Evolutionary conservation across 2,797 vertebrate genomes (phyloP).

Genomic region (Pangasius macronema): DNA sequence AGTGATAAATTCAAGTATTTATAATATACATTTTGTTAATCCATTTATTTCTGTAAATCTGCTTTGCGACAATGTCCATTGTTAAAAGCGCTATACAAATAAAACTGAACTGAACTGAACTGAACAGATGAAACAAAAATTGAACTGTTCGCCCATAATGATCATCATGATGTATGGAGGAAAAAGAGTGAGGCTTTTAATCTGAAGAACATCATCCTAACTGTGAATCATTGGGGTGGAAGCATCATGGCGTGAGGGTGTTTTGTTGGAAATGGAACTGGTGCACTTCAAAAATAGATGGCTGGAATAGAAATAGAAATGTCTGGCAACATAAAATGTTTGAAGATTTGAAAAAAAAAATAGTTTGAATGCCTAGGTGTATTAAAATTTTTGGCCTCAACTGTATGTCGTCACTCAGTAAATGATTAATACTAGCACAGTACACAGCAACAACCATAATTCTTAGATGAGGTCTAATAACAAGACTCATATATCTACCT

Average conservation of each 20-base stretch:
- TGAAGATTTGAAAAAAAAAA: background rate
- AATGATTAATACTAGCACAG: background rate
- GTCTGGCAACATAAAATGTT: background rate
- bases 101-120: too few relatives aligned
- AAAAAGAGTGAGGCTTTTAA: background rate
- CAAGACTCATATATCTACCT: background rate
- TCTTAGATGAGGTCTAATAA: background rate
- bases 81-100: too few relatives aligned
- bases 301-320: background rate
- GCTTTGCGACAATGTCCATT: too few relatives aligned
- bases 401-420: background rate
- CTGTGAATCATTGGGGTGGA: background rate
- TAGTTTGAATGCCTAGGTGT: background rate
- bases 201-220: background rate
- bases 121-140: too few relatives aligned
- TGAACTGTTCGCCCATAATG: background rate
- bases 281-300: too few relatives aligned
- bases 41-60: too few relatives aligned
- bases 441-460: background rate
- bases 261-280: too few relatives aligned
- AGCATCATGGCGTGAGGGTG: background rate
- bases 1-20: too few relatives aligned
- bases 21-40: too few relatives aligned
- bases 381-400: background rate
- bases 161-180: background rate